Evolutionary conservation across 2,888 invertebrate species (phyloP), one percentile per base, ranked within the genome.

Genomic region (Caenorhabditis sp.): DNA sequence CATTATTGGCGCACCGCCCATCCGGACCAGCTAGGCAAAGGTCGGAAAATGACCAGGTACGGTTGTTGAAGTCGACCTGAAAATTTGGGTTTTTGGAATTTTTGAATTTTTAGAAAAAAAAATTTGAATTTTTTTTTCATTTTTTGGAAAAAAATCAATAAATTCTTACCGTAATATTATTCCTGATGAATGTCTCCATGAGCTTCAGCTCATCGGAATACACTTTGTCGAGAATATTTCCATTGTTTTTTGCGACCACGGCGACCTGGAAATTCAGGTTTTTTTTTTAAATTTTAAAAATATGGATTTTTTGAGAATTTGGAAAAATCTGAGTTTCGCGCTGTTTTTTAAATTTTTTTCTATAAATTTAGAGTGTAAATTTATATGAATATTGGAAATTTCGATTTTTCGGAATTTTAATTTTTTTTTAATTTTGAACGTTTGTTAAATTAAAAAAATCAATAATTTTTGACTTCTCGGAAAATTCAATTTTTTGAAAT

Each of bases 171-270:
- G 84, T 83, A 37, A 88, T 86, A 37, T 85, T 69, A 37, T 86
- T 87, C 61, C 85, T 82, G 37, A 89, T 86, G 70, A 84, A 89
- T 32, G 50, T 50, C 44, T 89, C 88, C 62, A 89, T 77, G 3
- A 78, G 56, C 9, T 85, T 53, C 26, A 88, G 77, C 2, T 88
- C 87, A 8, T 83, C 68, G 0, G 88, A 83, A 47, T 74, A 87
- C 13, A 79, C 95, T 0, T 94, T 94, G 11, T 96, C 94, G 53
- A 97, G 93, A 93, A 97, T 94, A 91, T 96, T 95, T 85, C 95
- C 95, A 24, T 79, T 84, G 93, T 96, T 95, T 92, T 95, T 95
- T 6, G 96, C 93, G 67, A 95, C 94, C n/a, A 96, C 94, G 85
- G 96, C 96, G 69, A 96, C 70, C 87, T 87, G 64, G n/a, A 74